Conservation (phyloP, 2,888 invertebrate species). For the Lymantria monacha region DNA sequence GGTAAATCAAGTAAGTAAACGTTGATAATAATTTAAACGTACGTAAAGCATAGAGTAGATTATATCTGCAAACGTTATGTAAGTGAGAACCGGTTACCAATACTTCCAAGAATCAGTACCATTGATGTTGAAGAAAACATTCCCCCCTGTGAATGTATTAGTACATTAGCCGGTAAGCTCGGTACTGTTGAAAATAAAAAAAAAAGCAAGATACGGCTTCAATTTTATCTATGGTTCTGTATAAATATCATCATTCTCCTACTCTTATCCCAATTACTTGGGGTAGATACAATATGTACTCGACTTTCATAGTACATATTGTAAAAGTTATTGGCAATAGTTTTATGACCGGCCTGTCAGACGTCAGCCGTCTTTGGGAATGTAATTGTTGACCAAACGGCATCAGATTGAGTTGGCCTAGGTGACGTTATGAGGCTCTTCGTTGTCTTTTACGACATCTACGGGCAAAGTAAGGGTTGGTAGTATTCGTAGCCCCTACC, state of each 20-base stretch:
- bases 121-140: slow-evolving; percentile 31
- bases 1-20: not conserved
- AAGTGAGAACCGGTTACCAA: slow-evolving; percentile 29
- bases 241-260: slow-evolving; percentile 1
- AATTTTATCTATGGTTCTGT: slow-evolving; percentile 22
- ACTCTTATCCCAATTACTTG: too few species aligned
- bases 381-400: too few species aligned
- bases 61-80: slow-evolving; percentile 28
- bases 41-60: slow-evolving; percentile 21
- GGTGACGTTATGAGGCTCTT: too few species aligned
- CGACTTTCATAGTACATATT: too few species aligned
- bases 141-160: slow-evolving; percentile 22
- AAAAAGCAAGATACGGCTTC: slow-evolving; percentile 8
- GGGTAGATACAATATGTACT: too few species aligned
- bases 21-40: slow-evolving; percentile 2
- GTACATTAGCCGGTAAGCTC: slow-evolving; percentile 10
- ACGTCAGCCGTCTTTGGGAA: too few species aligned
- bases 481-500: too few species aligned
- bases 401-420: too few species aligned
- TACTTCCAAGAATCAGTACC: slow-evolving; percentile 17
- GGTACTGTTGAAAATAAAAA: slow-evolving; percentile 13
- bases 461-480: too few species aligned
- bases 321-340: too few species aligned
- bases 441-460: too few species aligned
- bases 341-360: too few species aligned